These are phyloP conservation scores for Pteruthius melanotis DNA, from an alignment of 2,113 vertebrate species.

Conservation along the genomic window DNA sequence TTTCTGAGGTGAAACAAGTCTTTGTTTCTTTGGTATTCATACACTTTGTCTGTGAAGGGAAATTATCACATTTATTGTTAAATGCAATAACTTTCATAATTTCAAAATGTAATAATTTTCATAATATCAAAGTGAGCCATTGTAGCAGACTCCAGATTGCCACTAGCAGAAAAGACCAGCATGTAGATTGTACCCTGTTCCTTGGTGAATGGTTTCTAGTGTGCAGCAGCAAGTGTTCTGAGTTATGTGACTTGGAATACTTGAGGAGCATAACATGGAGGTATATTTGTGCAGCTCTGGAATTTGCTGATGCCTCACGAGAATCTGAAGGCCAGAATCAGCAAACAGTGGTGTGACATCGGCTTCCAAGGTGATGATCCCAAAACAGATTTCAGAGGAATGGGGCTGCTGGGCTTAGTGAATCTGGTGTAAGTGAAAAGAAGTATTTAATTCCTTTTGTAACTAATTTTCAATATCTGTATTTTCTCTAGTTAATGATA, in stretches of 20 bases:
- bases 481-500: neutral
- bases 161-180: neutral
- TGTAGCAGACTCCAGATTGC: neutral
- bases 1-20: neutral
- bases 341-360: constrained; percentile 97
- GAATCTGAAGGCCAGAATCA: constrained; percentile 87
- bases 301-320: constrained; percentile 88
- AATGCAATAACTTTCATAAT: neutral
- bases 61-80: neutral
- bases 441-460: neutral
- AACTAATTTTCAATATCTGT: neutral
- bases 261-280: constrained; percentile 38
- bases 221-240: neutral
- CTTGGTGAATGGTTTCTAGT: neutral
- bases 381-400: constrained; percentile 98
- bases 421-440: constrained; percentile 91
- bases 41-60: neutral
- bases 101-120: neutral
- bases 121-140: neutral
- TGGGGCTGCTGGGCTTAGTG: constrained; percentile 92
- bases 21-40: neutral
- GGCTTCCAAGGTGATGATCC: constrained; percentile 98
- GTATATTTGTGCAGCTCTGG: constrained; percentile 85
- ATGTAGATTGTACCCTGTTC: neutral
- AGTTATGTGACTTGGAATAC: neutral